A percentile compares a stretch with the other conserved stretches of the same genome.
phyloP scores from a whole-genome alignment of 2,113 vertebrate species.

The Gopherus flavomarginatus region DNA sequence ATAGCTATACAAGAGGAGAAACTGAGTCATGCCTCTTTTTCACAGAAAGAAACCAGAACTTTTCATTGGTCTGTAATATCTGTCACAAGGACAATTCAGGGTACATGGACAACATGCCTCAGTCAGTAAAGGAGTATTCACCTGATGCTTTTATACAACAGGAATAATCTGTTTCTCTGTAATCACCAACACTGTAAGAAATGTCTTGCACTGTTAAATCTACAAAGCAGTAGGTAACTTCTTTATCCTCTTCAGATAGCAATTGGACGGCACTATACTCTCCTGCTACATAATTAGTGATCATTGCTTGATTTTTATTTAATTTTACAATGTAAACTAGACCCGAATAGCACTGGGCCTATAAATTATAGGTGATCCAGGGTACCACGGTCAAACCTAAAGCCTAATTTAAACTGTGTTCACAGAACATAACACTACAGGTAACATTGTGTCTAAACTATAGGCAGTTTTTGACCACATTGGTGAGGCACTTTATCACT shows the following conservation, averaged over 20 bases:
- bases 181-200: background rate
- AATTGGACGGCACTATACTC: accelerated
- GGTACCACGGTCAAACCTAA: background rate
- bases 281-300: background rate
- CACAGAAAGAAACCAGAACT: background rate
- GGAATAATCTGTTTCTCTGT: background rate
- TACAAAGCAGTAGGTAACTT: background rate
- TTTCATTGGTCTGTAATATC: background rate
- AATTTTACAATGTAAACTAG: background rate
- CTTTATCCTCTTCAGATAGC: background rate
- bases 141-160: background rate
- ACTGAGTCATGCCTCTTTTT: background rate
- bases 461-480: background rate
- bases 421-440: background rate
- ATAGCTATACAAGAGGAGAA: background rate
- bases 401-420: conserved; percentile 5
- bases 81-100: background rate
- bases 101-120: background rate
- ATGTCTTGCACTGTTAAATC: background rate
- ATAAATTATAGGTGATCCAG: background rate
- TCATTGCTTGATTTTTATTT: background rate
- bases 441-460: background rate
- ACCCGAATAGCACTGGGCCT: background rate
- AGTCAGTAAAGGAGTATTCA: background rate
- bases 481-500: conserved; percentile 3